phyloP scores from a whole-genome alignment of 2,113 vertebrate genomes.

The Phodopus roborovskii region DNA sequence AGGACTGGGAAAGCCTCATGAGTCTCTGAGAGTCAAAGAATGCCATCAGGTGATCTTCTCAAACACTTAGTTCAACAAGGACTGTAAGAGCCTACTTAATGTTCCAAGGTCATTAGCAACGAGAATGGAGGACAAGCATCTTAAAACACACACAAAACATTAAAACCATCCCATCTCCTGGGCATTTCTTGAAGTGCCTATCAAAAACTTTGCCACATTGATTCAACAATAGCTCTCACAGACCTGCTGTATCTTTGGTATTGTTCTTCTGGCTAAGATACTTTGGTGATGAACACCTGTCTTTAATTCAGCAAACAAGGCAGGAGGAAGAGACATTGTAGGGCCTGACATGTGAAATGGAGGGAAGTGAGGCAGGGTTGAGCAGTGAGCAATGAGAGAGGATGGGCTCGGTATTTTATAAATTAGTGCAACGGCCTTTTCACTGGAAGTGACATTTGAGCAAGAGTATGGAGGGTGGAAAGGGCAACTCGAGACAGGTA shows the following conservation, averaged over 20 bases:
- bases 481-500: neutral
- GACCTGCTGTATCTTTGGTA: neutral
- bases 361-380: neutral
- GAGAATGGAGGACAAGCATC: neutral
- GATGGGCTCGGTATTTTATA: fast-evolving
- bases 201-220: neutral
- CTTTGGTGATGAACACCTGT: fast-evolving
- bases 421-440: neutral
- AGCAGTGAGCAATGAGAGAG: neutral
- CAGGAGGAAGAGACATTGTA: neutral
- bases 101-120: neutral
- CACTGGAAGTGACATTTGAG: neutral
- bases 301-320: fast-evolving
- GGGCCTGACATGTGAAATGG: neutral
- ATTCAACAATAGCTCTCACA: neutral
- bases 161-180: neutral
- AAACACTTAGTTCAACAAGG: neutral
- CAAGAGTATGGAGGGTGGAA: neutral
- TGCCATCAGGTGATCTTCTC: neutral
- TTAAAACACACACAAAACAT: neutral
- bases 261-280: neutral
- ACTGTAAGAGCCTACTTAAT: neutral
- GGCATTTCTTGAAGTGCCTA: neutral
- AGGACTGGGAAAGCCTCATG: neutral
- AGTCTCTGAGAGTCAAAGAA: neutral